Conservation (phyloP, 2,888 invertebrate genomes). For the Cremastinae sp. region DNA sequence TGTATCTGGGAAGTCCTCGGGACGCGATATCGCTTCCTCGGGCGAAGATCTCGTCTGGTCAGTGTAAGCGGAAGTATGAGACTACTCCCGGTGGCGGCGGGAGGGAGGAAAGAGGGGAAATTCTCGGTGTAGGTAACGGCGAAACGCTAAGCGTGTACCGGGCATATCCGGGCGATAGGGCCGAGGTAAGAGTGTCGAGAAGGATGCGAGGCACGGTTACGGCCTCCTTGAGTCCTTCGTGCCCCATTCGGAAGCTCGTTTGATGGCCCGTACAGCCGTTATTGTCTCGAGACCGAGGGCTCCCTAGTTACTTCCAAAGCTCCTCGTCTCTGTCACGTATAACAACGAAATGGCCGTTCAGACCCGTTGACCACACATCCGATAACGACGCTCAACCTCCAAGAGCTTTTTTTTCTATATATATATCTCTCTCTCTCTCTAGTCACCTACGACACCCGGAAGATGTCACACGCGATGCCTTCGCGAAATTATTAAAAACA, state of each 20-base stretch:
- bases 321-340: constrained; percentile 53
- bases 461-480: neutral
- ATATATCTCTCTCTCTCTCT: too few species aligned
- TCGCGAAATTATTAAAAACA: constrained; percentile 75
- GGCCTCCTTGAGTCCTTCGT: constrained; percentile 72
- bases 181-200: constrained; percentile 12
- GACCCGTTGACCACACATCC: constrained; percentile 76
- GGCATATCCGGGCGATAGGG: neutral
- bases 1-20: constrained; percentile 28
- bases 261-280: constrained; percentile 78
- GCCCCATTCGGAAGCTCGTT: constrained; percentile 78
- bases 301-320: constrained; percentile 55
- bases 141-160: constrained; percentile 1
- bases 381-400: constrained; percentile 71
- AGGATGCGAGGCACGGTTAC: constrained; percentile 66
- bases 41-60: constrained; percentile 29
- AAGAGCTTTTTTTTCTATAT: constrained; percentile 31
- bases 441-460: constrained; percentile 7
- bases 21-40: constrained; percentile 14
- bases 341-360: constrained; percentile 62
- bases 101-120: neutral
- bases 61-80: constrained; percentile 55
- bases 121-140: neutral
- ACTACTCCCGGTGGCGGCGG: constrained; percentile 10
- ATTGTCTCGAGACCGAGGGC: constrained; percentile 74